Base-by-base conservation (phyloP, 23 tunicate genomes). In the Trididemnum nubilum region DNA sequence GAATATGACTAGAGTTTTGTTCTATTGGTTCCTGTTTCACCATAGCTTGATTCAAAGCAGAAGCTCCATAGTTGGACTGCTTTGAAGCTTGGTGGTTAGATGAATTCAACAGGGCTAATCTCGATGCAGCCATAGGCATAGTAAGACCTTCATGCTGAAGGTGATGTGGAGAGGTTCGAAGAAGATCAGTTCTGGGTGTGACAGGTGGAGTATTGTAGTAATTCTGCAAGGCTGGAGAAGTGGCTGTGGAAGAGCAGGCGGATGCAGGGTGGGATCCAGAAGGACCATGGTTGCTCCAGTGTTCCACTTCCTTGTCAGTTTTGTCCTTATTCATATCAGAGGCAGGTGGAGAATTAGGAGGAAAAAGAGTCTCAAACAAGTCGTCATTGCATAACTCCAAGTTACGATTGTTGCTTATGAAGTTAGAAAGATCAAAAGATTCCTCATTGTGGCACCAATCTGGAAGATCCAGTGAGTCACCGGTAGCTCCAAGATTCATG, bases 181-280 rank as follows among this genome's bases (percentile, higher is more conserved):
- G 72, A 28, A 39, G 59, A 1, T 80, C 87, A 21, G 86, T 40
- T 59, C 81, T 85, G 36, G 98, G 93, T 24, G 93, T 88, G 4
- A 93, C 92, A 25, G 98, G 98, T 5, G 93, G 93, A 1, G 98
- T 93, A 81, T 93, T 84, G 81, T 80, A 93, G 65, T 73, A 82
- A 49, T 76, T 82, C 33, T 82, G 89, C 33, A 84, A 93, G 18
- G 83, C 93, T 3, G 98, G 98, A 33, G 98, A 93, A 1, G 85
- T 76, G 21, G 98, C 93, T 12, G 98, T 88, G 0, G 98, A 93
- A 23, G 98, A 87, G 64, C 98, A 93, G 33, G 98, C 98, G 3
- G 97, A 92, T 2, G 87, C 86, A 24, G 26, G 5, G 67, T 21
- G 67, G 3, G 26, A 22, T 9, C 18, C 18, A 18, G 57, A 12